Base-by-base conservation (phyloP, 1,140 invertebrate species). In the Eriocheir sinensis region DNA sequence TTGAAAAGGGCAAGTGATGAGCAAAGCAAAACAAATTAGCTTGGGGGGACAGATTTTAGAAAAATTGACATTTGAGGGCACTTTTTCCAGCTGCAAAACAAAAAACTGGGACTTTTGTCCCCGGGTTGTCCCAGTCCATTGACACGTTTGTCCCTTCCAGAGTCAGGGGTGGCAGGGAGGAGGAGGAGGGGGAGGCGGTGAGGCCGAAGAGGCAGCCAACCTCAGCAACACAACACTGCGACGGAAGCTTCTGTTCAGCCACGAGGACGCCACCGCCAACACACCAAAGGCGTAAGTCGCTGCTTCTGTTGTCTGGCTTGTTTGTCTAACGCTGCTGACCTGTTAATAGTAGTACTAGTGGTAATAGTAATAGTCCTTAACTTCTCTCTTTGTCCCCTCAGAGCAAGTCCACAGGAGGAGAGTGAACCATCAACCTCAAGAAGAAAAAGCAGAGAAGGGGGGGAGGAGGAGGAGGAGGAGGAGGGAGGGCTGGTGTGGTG, bases 161-260 rank as follows among this genome's bases (percentile, higher is more conserved):
- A 92, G 91, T 30, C 89, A 93, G 89, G 48, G 44, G 15, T 93
- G 91, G 86, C 95, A 95, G 32, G 89, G 92, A 21, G 36, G 53
- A 32, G 72, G 21, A 17, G 94, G 93, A 17, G 4, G 4, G n/a
- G 85, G 91, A 9, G n/a, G 40, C 30, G 48, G 30, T 17, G 95
- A 95, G 8, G 15, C 4, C 3, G 95, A 95, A 21, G 95, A 95
- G 60, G 41, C 60, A 12, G 85, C 72, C 21, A 91, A 53, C 32
- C 38, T 95, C 0, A 95, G 91, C 89, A 95, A 89, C 44, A 93
- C 95, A 34, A 95, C 95, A 90, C 92, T 95, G 15, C 72, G 92
- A 53, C 92, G 95, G 0, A 95, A 95, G 53, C 81, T 95, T 0
- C 95, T 95, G 21, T 95, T 95, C 38, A 93, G 92, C 41, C 89